Conservation (phyloP, 2,888 invertebrate species). For the Ectemnius continuus region DNA sequence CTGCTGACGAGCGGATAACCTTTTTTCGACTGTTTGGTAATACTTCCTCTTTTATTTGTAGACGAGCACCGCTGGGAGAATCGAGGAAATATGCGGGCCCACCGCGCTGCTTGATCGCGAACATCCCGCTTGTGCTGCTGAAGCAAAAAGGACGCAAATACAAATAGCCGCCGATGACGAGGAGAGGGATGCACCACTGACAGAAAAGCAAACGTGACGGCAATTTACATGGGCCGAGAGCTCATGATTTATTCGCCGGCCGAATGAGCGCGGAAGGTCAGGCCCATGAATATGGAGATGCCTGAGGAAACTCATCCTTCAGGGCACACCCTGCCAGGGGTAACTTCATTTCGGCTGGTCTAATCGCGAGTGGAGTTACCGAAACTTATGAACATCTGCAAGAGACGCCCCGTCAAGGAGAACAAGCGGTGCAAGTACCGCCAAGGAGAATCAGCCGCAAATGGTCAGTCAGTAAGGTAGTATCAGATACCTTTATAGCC, state of each 20-base stretch:
- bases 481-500: slow-evolving; percentile 5
- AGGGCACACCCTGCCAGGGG: background rate
- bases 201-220: background rate
- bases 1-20: slow-evolving; percentile 5
- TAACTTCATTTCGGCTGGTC: slow-evolving; percentile 1
- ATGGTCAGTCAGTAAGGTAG: slow-evolving; percentile 16
- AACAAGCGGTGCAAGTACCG: background rate
- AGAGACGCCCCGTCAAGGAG: background rate
- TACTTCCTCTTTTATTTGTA: slow-evolving; percentile 39
- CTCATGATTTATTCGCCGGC: slow-evolving; percentile 4
- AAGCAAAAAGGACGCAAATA: slow-evolving; percentile 28
- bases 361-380: background rate
- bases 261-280: slow-evolving; percentile 9
- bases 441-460: slow-evolving; percentile 7
- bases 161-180: background rate
- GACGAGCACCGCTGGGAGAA: slow-evolving; percentile 27
- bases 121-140: slow-evolving; percentile 22
- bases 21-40: slow-evolving; percentile 19
- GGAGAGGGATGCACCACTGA: too few species aligned
- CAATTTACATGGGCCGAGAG: slow-evolving; percentile 2
- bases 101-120: slow-evolving; percentile 29
- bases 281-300: slow-evolving; percentile 4
- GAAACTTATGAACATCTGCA: slow-evolving; percentile 16
- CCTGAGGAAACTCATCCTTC: slow-evolving; percentile 2
- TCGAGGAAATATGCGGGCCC: slow-evolving; percentile 16